Base-by-base conservation (phyloP, 2,888 invertebrate genomes). In the Alcis repandata region DNA sequence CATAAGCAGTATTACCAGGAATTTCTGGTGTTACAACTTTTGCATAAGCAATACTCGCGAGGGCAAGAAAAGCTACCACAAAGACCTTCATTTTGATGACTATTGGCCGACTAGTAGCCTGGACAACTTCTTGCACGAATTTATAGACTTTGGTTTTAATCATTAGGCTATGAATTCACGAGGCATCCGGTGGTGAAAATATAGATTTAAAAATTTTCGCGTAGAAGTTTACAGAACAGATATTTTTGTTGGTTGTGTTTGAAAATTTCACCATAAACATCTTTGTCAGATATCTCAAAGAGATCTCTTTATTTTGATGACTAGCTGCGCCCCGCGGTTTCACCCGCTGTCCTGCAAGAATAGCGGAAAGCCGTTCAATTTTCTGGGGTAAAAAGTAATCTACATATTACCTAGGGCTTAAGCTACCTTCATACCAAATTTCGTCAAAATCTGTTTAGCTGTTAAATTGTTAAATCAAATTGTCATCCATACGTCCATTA, bases 1-100 rank as follows among this genome's bases (percentile, higher is more conserved):
- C 82, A 59, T 73, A 79, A 15, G 80, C 79, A 49, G 76, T 68
- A 54, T 69, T 67, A 36, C 63, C 67, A n/a, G 72, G 63, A 46
- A 67, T 43, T 27, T 59, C 57, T 22, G 66, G 17, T 15, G 41
- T 58, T 22, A 41, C 17, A 15, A 32, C 49, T 9, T 49, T 41
- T 13, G 68, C 73, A 46, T 59, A 68, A 41, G 74, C 72, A 19
- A 74, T 43, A 36, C 69, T 65, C 45, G 74, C 67, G 1, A 79
- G 43, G 48, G 70, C 69, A 40, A 77, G 49, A 4, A 78, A 46
- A 51, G 70, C 62, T 54, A 63, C 40, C 22, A 72, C 56, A 45
- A 77, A 56, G 45, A 69, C 52, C 69, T 70, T 77, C 78, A 77
- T 80, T 53, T 46, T 57, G 46, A 66, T 52, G 57, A 58, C 54